Evolutionary conservation across 1,140 invertebrate species (phyloP).

Genomic region (Cherax quadricarinatus): DNA sequence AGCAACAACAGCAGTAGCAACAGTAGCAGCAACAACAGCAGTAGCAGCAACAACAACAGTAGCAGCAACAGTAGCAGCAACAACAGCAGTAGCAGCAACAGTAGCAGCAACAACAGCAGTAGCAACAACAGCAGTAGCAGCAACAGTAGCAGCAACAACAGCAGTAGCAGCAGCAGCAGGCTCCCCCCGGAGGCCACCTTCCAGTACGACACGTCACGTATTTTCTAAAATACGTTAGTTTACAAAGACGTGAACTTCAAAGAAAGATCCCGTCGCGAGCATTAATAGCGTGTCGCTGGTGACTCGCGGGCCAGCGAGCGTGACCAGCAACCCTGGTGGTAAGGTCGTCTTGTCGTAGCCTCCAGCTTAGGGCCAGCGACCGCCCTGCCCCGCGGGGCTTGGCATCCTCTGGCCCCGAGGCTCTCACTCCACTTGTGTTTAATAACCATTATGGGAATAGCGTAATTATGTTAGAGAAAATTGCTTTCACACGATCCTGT

Average conservation of each 20-base stretch:
- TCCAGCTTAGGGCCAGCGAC: neutral
- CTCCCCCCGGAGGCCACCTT: neutral
- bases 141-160: neutral
- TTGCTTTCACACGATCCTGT: conserved; percentile 58
- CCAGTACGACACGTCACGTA: conserved; percentile 36
- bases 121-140: neutral
- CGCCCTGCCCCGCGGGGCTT: neutral
- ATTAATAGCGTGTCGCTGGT: conserved; percentile 56
- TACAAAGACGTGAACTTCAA: conserved; percentile 64
- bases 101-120: too few relatives aligned
- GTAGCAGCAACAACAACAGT: neutral
- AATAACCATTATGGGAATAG: conserved; percentile 69
- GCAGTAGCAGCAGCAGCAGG: neutral
- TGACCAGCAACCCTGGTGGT: neutral
- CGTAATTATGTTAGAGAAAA: conserved; percentile 69
- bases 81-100: neutral
- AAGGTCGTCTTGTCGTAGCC: conserved; percentile 12
- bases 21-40: too few relatives aligned
- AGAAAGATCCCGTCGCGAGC: conserved; percentile 61
- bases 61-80: neutral
- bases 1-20: too few relatives aligned
- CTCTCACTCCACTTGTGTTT: conserved; percentile 61
- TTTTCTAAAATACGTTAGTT: conserved; percentile 69
- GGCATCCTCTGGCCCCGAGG: neutral
- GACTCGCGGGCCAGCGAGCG: neutral